Evolutionary conservation across 1,140 invertebrate genomes (phyloP).

Genomic region (Trachelipus rathkii): DNA sequence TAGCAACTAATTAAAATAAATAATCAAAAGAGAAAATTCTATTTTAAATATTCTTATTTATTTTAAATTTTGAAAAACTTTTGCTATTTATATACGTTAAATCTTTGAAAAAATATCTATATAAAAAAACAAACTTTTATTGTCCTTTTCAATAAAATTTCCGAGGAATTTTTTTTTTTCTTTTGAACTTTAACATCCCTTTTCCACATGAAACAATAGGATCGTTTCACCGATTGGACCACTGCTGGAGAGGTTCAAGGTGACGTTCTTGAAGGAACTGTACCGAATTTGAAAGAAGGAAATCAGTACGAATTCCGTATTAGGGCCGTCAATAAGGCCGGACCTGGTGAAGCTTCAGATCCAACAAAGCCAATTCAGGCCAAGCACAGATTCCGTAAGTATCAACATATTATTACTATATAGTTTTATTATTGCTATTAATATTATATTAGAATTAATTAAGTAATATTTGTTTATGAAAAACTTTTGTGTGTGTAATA

Average conservation of each 20-base stretch:
- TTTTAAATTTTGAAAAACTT: neutral
- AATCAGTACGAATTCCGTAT: constrained; percentile 94
- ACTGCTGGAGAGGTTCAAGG: constrained; percentile 73
- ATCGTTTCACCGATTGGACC: constrained; percentile 87
- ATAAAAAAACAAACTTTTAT: neutral
- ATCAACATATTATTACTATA: neutral
- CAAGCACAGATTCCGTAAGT: constrained; percentile 53
- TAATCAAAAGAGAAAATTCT: neutral
- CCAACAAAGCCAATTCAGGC: constrained; percentile 80
- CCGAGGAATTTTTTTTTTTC: neutral
- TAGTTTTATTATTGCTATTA: neutral
- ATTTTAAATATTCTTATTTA: neutral
- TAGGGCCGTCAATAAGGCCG: constrained; percentile 90
- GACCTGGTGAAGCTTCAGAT: constrained; percentile 89
- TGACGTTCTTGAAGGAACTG: constrained; percentile 68
- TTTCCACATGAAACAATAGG: constrained; percentile 48
- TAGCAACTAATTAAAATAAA: neutral
- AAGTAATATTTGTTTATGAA: too few relatives aligned
- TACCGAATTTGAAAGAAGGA: constrained; percentile 88
- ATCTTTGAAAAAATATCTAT: neutral
- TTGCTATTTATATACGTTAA: neutral
- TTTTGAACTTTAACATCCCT: too few relatives aligned
- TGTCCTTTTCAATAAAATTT: neutral
- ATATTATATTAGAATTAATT: too few relatives aligned
- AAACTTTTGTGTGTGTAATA: too few relatives aligned